A percentile compares a stretch with the other conserved stretches of the same genome.
phyloP scores from a whole-genome alignment of 2,888 invertebrate species.

The Melanchra persicariae region DNA sequence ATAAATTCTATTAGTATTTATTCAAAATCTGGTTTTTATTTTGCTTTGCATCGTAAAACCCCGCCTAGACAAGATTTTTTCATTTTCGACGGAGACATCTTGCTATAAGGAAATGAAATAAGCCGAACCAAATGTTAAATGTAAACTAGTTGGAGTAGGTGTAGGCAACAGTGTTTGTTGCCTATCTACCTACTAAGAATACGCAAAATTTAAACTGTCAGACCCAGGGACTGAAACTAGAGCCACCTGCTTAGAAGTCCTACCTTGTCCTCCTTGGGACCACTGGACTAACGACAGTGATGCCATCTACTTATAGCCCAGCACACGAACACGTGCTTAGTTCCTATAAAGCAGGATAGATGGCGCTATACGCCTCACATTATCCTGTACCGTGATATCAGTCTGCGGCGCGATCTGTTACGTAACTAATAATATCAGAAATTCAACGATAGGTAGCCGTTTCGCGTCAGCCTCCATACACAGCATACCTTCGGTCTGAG shows the following conservation, averaged over 20 bases:
- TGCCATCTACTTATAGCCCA: slow-evolving; percentile 14
- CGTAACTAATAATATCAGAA: not conserved
- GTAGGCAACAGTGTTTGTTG: not conserved
- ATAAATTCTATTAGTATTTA: slow-evolving; percentile 7
- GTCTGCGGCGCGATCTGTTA: not conserved
- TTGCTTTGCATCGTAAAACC: not conserved
- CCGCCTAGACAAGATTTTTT: slow-evolving; percentile 1
- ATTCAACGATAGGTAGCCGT: not conserved
- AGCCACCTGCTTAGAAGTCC: not conserved
- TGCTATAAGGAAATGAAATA: not conserved
- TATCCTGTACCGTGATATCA: not conserved
- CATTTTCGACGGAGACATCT: not conserved
- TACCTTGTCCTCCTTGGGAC: not conserved
- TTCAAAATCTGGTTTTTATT: slow-evolving; percentile 9
- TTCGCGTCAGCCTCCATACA: no score
- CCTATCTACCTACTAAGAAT: not conserved
- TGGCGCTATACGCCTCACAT: not conserved
- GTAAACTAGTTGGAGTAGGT: not conserved
- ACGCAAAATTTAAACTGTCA: no score
- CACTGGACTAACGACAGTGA: not conserved
- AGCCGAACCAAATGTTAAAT: not conserved
- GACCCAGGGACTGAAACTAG: not conserved
- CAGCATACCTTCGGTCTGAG: not conserved
- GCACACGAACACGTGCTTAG: not conserved
- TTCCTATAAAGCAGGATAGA: not conserved